Evolutionary conservation across 2,888 invertebrate genomes (phyloP), one percentile per base, ranked within the genome.

Genomic region (Monopis laevigella): DNA sequence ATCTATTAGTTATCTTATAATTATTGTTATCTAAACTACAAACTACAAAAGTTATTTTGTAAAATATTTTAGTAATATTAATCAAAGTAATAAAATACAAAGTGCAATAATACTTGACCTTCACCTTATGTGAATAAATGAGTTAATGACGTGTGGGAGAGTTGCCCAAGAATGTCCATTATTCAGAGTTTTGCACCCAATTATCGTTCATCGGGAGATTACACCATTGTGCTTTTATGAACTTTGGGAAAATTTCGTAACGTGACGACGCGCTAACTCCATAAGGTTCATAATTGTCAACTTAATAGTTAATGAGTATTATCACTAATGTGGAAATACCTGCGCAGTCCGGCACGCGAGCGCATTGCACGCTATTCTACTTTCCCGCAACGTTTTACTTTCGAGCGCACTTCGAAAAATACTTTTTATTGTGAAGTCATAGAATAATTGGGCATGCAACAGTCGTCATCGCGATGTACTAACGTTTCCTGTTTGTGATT

Each of bases 401-500:
- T 80, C 78, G 65, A 74, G 71, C 71, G 77, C 75, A 70, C 59
- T 63, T 60, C 63, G 53, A 59, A 60, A n/a, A 62, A 55, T 4
- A 21, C 7, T 36, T 24, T 24, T 7, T 24, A 24, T 24, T 7
- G 24, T 7, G 24, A 24, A 24, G 6, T 7, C 24, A 7, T 24
- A 6, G 6, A 24, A 24, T 24, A 7, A 24, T 10, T 10, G 24
- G 13, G 3, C 13, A 19, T 13, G 36, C 21, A n/a, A 36, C 21
- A 36, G 21, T 21, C 21, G 19, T 21, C 19, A 11, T 36, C 21
- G 36, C 36, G 36, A 36, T 36, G 19, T 21, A 36, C 12, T 36
- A 36, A 36, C 16, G 16, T 36, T 36, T 36, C 36, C 36, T 36
- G 5, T 13, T 19, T 36, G 13, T 21, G 16, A 36, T 36, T 36